Base-by-base conservation (phyloP, 2,888 invertebrate genomes). In the Perdita meconis region DNA sequence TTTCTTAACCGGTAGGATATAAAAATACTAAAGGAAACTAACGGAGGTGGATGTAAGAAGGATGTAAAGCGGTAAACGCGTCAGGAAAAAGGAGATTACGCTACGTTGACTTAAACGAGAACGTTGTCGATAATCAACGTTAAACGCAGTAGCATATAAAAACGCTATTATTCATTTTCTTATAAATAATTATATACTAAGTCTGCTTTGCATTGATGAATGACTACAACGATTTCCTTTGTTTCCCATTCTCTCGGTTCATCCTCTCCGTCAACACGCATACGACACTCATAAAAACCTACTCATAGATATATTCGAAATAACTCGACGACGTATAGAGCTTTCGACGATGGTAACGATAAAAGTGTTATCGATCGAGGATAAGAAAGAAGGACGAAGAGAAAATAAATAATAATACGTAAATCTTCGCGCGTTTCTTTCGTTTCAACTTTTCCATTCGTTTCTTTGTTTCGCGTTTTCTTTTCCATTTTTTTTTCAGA, bases 151-250 rank as follows among this genome's bases (percentile, higher is more conserved):
- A 65, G 69, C 70, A 55, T 78, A 70, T 82, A 81, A 77, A 85
- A 81, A 83, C 71, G 68, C 67, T 83, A 78, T 78, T 77, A 71
- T 78, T 19, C 26, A 69, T 44, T 77, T 78, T 70, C 86, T 88
- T 89, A 90, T 78, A 87, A 89, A 87, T 88, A 89, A 88, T 88
- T 89, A 89, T 78, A 77, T 88, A 87, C 88, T 91, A 91, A 82
- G 86, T 89, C 84, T 89, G 89, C 84, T 89, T 91, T 91, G 91
- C 91, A 91, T 91, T 91, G 91, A 91, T 91, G 88, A 89, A 90
- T 91, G 91, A 91, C 91, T 91, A 91, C 89, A 90, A 89, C 86
- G 85, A 90, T 90, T 87, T 86, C 85, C 86, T 85, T 47, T 80
- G 80, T 80, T 80, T 87, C 74, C 84, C 80, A 47, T 55, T 42